Evolutionary conservation across 2,113 vertebrate species (phyloP).

Genomic region (Scatophagus argus): DNA sequence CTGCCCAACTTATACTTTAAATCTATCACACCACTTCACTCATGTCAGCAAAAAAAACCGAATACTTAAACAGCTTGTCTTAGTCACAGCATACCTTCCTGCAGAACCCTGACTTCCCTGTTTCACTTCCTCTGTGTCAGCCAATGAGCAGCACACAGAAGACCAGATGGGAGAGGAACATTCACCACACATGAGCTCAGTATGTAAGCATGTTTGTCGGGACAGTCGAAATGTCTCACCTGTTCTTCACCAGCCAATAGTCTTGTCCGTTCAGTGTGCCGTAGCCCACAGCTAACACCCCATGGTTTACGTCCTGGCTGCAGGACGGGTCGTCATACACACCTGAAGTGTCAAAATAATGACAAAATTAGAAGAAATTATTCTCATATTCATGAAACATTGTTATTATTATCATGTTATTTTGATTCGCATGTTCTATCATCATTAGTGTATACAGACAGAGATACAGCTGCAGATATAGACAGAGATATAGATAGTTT

Average conservation of each 20-base stretch:
- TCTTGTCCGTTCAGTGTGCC: slow-evolving; percentile 86
- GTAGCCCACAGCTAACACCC: slow-evolving; percentile 88
- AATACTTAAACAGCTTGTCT: not conserved
- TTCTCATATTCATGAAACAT: not conserved
- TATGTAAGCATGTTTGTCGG: too few species aligned
- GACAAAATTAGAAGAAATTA: accelerated
- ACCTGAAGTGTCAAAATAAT: slow-evolving; percentile 77
- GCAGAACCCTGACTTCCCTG: not conserved
- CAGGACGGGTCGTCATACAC: slow-evolving; percentile 89
- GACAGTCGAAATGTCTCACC: slow-evolving; percentile 77
- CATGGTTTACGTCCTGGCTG: slow-evolving; percentile 86
- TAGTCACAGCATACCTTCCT: not conserved
- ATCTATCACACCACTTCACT: not conserved
- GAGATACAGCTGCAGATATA: too few species aligned
- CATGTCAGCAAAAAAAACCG: slow-evolving; percentile 19
- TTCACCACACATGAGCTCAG: not conserved
- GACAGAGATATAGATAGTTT: too few species aligned
- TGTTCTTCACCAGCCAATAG: slow-evolving; percentile 97
- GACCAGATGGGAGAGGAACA: not conserved
- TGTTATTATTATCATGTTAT: too few species aligned
- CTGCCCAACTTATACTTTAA: not conserved
- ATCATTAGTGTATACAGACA: too few species aligned
- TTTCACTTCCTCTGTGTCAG: slow-evolving; percentile 38
- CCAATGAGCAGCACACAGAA: not conserved
- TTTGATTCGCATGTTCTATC: too few species aligned